These are phyloP conservation scores for Gallinago jamesoni DNA, from an alignment of 2,113 vertebrate genomes.

Conservation along the genomic window DNA sequence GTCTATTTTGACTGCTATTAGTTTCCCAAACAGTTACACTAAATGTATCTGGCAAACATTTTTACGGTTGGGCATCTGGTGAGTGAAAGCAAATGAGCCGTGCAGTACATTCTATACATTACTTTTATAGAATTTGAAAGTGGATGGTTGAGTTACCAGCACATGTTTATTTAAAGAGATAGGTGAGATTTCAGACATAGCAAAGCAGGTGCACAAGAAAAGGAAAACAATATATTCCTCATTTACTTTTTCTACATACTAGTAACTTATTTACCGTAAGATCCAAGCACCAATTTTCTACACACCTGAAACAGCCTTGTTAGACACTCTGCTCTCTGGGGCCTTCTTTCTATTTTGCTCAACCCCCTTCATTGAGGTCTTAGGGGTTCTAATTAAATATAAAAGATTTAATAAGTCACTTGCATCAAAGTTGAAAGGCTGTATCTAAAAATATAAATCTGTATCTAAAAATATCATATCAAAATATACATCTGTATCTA, in stretches of 20 bases:
- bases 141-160: not conserved
- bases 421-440: conserved; percentile 53
- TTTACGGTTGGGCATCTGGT: not conserved
- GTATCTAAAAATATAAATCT: conserved; percentile 37
- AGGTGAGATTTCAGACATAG: conserved; percentile 16
- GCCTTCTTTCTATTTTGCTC: conserved; percentile 81
- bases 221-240: conserved; percentile 13
- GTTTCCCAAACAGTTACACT: not conserved
- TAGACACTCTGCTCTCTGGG: conserved; percentile 79
- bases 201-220: conserved; percentile 55
- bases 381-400: conserved; percentile 83
- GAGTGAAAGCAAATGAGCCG: conserved; percentile 44
- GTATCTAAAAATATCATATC: too few relatives aligned
- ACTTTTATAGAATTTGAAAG: not conserved
- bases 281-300: conserved; percentile 65
- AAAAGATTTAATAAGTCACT: conserved; percentile 77
- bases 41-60: not conserved
- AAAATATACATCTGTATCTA: too few relatives aligned
- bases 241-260: not conserved
- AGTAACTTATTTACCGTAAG: conserved; percentile 34
- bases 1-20: not conserved
- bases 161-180: not conserved
- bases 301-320: conserved; percentile 81
- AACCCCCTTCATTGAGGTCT: conserved; percentile 80
- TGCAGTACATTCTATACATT: not conserved